Evolutionary conservation across 2,888 invertebrate genomes (phyloP), one percentile per base, ranked within the genome.

Genomic region (Stictocephala bisonia): DNA sequence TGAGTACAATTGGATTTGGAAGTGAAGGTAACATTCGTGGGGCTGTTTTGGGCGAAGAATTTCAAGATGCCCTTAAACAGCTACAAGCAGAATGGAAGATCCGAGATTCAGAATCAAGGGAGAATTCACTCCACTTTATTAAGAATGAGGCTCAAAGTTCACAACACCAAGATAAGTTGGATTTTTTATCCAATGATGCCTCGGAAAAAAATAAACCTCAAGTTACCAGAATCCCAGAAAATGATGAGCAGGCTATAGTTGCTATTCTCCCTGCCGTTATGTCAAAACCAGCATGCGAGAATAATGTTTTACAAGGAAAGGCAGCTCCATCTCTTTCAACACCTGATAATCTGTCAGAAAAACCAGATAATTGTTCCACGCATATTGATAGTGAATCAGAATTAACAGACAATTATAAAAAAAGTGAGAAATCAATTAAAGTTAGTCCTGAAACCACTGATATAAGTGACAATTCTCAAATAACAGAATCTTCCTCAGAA

Each of bases 1-100:
- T 76, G 75, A 80, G 78, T 35, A 77, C 79, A 22, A 74, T 80
- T 15, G 78, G 78, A 29, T 87, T 86, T 69, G 87, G 87, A 26
- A 88, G 88, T 79, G 88, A 88, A 75, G 87, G 88, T 27, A 88
- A 87, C 78, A 83, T 88, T 31, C 84, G 86, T 56, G 86, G 84
- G 76, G 83, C 84, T 31, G 82, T 83, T 56, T 83, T 87, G 48
- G 85, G 86, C 71, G 86, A 87, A 71, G 86, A 86, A 72, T 88
- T 89, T 77, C 86, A 87, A 79, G 85, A 87, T 73, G 86, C 87
- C 64, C 79, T 89, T 72, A 85, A 84, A 77, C 87, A 86, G 78
- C 81, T 87, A 22, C 76, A 79, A 27, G 76, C 79, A 0, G 78
- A 77, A 22, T 78, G 75, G 76, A 82, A 80, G 73, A 78, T 70